Conservation (phyloP, 1,140 invertebrate species). For the Leguminivora glycinivorella region DNA sequence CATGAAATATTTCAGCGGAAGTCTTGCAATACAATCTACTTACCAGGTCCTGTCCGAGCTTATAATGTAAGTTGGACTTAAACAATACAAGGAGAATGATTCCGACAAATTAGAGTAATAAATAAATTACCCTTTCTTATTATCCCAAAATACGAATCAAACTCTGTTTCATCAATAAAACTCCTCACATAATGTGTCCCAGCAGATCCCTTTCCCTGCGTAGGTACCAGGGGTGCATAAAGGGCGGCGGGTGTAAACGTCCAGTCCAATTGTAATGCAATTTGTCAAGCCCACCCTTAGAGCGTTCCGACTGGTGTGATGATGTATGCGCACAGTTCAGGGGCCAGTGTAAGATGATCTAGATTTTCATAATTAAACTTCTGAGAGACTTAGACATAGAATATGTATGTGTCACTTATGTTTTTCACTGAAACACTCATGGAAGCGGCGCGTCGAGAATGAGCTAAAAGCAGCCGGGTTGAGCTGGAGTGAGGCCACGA, state of each 20-base stretch:
- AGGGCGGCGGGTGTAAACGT: constrained; percentile 41
- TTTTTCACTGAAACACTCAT: too few relatives aligned
- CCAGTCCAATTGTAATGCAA: constrained; percentile 58
- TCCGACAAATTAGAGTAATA: too few relatives aligned
- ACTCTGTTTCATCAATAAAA: neutral
- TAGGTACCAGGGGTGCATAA: constrained; percentile 16
- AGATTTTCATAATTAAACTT: neutral
- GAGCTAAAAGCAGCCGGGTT: too few relatives aligned
- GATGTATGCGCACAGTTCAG: neutral
- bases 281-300: constrained; percentile 50
- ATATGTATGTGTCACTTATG: too few relatives aligned
- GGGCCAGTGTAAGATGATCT: neutral
- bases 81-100: too few relatives aligned
- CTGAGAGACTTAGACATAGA: too few relatives aligned
- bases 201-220: neutral
- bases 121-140: neutral
- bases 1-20: too few relatives aligned
- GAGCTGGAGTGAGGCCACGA: too few relatives aligned
- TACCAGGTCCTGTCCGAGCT: too few relatives aligned
- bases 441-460: too few relatives aligned
- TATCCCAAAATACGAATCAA: neutral
- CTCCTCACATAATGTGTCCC: constrained; percentile 34
- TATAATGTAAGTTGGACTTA: too few relatives aligned
- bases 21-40: too few relatives aligned
- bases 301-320: neutral